Base-by-base conservation (phyloP, 64 coral and sea anemone genomes). In the Montipora capricornis region DNA sequence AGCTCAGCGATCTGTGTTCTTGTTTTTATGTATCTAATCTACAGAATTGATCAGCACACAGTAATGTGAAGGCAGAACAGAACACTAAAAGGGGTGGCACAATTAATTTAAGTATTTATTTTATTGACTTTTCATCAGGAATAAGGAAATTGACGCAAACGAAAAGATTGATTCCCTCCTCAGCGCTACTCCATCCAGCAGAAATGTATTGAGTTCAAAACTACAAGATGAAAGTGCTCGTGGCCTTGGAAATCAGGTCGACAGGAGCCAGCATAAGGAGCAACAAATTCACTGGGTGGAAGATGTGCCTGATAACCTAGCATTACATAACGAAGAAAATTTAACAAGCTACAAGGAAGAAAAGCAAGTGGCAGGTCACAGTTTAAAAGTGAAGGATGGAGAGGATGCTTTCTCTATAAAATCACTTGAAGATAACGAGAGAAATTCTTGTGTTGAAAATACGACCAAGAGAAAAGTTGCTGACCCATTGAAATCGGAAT, bases 101-200 rank as follows among this genome's bases (percentile, higher is more conserved):
- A 37, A 37, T 37, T 37, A 37, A 37, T 37, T 37, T 37, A 37
- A 37, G 37, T 37, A 37, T 37, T 37, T 37, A 37, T 37, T 37
- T 37, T 37, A 37, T 37, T 37, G 37, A 37, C 37, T 37, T 37
- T 71, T 19, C 19, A 22, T 20, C 20, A 86, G 82, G 82, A 86
- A 71, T 17, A 86, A 86, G 82, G 73, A 86, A 71, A 11, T 14
- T n/a, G 82, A 73, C 15, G 0, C 44, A 71, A 62, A 86, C 64
- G 20, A 20, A 73, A 73, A 49, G 45, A 22, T 50, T 6, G 66
- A 73, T 50, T 26, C 82, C 64, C 19, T 12, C 20, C 15, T 71
- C 67, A 49, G 66, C 20, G 5, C 66, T 3, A 47, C 26, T 51
- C 11, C 62, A 5, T 22, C 82, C n/a, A 64, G 2, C 67, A 68